Base-by-base conservation (phyloP, 2,113 vertebrate species). In the Etheostoma spectabile region DNA sequence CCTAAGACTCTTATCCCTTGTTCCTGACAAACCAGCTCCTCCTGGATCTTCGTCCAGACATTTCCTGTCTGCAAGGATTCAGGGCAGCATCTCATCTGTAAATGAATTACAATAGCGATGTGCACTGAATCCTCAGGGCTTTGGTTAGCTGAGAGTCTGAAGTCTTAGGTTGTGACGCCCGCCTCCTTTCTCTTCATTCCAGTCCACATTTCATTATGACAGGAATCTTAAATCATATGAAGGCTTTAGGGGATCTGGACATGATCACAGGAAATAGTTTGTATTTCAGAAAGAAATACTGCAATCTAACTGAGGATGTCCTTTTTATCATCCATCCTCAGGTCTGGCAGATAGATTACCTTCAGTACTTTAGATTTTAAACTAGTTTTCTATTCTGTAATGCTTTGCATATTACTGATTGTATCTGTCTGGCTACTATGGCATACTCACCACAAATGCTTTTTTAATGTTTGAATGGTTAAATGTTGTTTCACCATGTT, bases 191-290 rank as follows among this genome's bases (percentile, higher is more conserved):
- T 4, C 57, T 30, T 83, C 52, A 80, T 83, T 72, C 82, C 78
- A 79, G 61, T 70, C 61, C 62, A 90, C 83, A 83, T 91, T 87
- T 90, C 86, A 91, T 91, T 69, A 83, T 57, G 82, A 82, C 80
- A 89, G 80, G 84, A 86, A 91, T 90, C 84, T 72, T 92, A 88
- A 88, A 92, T 91, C 79, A 79, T 33, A 35, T 3, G 14, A 86
- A 67, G 60, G 52, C 86, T 70, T 87, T 56, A 60, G 70, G 38
- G 73, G 57, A 57, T 91, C 87, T 91, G 88, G 84, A 81, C 74
- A 56, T 66, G 77, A 86, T 90, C 89, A 85, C 69, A 88, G 86
- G 85, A 91, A 91, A 89, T 88, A 38, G 79, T 90, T 80, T 84
- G 62, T 72, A 70, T 84, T 82, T 87, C 81, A 83, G 72, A 88